phyloP scores from a whole-genome alignment of 2,797 vertebrate species.

The Sphenopsis melanotis region DNA sequence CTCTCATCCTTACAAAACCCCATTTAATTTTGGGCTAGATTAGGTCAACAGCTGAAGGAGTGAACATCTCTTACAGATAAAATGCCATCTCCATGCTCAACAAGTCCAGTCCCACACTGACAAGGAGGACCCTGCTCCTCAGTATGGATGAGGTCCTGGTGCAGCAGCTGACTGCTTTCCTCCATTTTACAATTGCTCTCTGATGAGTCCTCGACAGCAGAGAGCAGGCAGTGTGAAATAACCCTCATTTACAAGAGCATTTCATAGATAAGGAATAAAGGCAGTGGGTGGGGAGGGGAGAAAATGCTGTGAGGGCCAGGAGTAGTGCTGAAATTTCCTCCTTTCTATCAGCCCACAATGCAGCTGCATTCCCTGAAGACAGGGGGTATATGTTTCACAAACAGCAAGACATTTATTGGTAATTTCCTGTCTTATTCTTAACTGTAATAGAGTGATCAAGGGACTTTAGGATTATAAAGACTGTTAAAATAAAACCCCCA shows the following conservation, averaged over 20 bases:
- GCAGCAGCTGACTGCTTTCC: background rate
- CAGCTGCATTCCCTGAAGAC: background rate
- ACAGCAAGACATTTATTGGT: constrained; percentile 11
- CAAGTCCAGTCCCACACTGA: background rate
- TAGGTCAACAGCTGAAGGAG: background rate
- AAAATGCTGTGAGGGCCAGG: background rate
- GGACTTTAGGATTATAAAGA: background rate
- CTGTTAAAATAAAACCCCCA: background rate
- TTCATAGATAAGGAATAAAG: background rate
- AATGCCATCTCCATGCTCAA: background rate
- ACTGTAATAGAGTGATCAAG: background rate
- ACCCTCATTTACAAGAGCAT: background rate
- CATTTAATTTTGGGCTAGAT: background rate
- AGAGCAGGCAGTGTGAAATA: background rate
- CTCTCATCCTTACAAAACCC: background rate
- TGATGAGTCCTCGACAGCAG: background rate
- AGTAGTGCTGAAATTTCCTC: background rate
- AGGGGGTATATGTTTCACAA: background rate
- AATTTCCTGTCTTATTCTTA: constrained; percentile 31
- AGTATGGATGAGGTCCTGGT: background rate
- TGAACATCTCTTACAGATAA: background rate
- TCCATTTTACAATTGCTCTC: background rate
- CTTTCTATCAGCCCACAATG: background rate
- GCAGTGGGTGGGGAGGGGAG: background rate
- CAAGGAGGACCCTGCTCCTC: background rate